Evolutionary conservation across 1,140 invertebrate species (phyloP).

Genomic region (Stegodyphus dumicola): DNA sequence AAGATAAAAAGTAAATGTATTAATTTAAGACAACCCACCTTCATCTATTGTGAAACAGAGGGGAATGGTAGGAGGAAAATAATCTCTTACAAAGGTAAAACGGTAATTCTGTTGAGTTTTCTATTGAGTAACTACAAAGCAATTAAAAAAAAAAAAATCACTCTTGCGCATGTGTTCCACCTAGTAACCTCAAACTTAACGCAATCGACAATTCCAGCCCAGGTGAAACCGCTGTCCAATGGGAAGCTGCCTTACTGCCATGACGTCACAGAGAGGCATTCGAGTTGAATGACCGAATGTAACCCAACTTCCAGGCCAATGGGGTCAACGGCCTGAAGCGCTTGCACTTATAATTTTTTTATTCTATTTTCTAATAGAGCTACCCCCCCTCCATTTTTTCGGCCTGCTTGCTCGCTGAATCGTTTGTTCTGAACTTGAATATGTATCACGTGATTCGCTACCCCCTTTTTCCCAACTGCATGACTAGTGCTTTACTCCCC

Average conservation of each 20-base stretch:
- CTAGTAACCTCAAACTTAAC: constrained; percentile 53
- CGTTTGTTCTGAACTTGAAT: constrained; percentile 58
- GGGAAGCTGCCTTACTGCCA: neutral
- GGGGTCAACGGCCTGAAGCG: constrained; percentile 54
- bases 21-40: too few species aligned
- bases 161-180: constrained; percentile 44
- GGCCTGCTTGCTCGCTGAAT: constrained; percentile 11
- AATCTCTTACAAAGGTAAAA: too few species aligned
- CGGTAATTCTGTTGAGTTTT: neutral
- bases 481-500: constrained; percentile 11
- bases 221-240: constrained; percentile 50
- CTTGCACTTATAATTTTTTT: constrained; percentile 51
- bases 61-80: too few species aligned
- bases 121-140: constrained; percentile 19
- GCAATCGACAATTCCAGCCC: constrained; percentile 39
- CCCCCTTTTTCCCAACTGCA: constrained; percentile 6
- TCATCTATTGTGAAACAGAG: too few species aligned
- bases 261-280: constrained; percentile 52
- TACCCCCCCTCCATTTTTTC: neutral
- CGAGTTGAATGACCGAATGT: constrained; percentile 57
- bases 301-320: constrained; percentile 60
- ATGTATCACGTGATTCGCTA: constrained; percentile 43
- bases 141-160: constrained; percentile 14
- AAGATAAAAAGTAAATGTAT: too few species aligned
- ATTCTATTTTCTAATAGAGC: constrained; percentile 49